Conservation (phyloP, 2,797 vertebrate genomes). For the Crypturellus tataupa region DNA sequence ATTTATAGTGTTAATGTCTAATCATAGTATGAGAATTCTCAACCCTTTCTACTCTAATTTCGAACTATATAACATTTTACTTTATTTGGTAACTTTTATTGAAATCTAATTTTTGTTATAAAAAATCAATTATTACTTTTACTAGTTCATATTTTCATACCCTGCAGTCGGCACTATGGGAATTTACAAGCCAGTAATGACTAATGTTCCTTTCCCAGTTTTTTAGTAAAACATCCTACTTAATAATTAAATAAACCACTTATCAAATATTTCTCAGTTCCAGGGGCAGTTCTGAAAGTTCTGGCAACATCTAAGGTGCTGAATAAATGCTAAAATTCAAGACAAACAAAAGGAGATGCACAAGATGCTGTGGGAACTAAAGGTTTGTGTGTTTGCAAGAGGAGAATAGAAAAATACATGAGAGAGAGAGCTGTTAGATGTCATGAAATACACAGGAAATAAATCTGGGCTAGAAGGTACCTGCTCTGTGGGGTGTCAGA, state of each 20-base stretch:
- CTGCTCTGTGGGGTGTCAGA: background rate
- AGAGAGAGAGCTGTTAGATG: background rate
- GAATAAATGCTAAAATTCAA: background rate
- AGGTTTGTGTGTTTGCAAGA: background rate
- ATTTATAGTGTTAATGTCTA: background rate
- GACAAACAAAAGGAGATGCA: background rate
- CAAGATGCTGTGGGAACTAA: background rate
- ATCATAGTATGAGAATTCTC: background rate
- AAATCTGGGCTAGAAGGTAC: background rate
- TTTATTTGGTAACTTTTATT: background rate
- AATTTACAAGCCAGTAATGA: background rate
- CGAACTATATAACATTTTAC: background rate
- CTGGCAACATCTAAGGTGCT: background rate
- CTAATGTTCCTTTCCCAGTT: background rate
- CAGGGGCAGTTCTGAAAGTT: background rate
- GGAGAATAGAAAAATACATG: background rate
- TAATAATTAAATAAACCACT: background rate
- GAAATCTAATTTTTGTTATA: background rate
- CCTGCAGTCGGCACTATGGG: accelerated
- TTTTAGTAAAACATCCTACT: background rate
- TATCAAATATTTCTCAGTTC: background rate
- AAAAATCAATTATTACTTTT: background rate
- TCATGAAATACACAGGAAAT: background rate
- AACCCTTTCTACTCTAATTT: background rate
- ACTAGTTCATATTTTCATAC: background rate